Base-by-base conservation (phyloP, 2,797 vertebrate genomes). In the Sebastes kiyomatsui region DNA sequence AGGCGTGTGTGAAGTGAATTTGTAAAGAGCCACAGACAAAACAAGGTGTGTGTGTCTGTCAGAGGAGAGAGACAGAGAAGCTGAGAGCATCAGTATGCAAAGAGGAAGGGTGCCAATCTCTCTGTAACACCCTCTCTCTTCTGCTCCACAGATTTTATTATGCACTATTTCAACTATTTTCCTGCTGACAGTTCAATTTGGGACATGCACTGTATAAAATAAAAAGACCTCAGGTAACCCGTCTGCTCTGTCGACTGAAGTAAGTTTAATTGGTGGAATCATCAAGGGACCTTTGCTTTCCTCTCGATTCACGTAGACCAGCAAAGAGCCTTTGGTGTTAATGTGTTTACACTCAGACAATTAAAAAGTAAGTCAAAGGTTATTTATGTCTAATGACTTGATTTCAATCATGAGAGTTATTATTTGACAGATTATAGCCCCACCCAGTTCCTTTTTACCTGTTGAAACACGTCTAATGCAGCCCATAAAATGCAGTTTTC, bases 11-110 rank as follows among this genome's bases (percentile, higher is more conserved):
- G 83, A 66, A 66, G 80, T 14, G 65, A 84, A 86, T 86, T 20
- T 82, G 71, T 65, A 84, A 88, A 82, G 69, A 85, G 80, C 55
- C 46, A 28, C 46, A 58, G 67, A 85, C 11, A 60, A 77, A 80
- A 62, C 28, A 60, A 64, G 55, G 59, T 69, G n/a, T 42, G 20
- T 14, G 71, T n/a, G 28, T 32, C 28, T 66, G 66, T 74, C 9
- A 4, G 12, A 30, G 58, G 12, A 25, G 58, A 2, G 22, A 23
- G 35, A 55, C 10, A 62, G 32, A 81, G 71, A 28, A 49, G 62
- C 69, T 9, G n/a, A 67, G 32, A 75, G 74, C 82, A 83, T 83
- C 66, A 84, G 72, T 70, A 78, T 83, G 80, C 81, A 84, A 72
- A 83, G 65, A 67, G 22, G 28, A 80, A 65, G 65, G 67, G 70